phyloP scores from a whole-genome alignment of 2,888 invertebrate genomes.

The Drosophila anomelani region DNA sequence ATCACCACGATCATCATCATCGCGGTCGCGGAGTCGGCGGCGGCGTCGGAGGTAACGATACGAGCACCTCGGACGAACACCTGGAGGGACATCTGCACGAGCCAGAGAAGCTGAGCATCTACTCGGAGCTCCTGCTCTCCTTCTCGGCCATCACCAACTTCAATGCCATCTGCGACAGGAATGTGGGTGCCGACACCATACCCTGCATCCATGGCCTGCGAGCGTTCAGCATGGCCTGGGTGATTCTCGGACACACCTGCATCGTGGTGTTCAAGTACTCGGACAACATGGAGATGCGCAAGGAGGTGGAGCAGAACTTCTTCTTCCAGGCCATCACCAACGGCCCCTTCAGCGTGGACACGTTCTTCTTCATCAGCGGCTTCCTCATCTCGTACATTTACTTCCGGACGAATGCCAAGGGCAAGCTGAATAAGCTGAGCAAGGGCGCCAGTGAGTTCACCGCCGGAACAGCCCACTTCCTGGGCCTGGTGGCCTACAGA shows the following conservation, averaged over 20 bases:
- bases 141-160: slow-evolving; percentile 92
- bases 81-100: slow-evolving; percentile 86
- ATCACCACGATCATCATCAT: slow-evolving; percentile 45
- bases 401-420: slow-evolving; percentile 91
- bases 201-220: slow-evolving; percentile 90
- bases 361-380: slow-evolving; percentile 93
- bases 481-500: slow-evolving; percentile 91
- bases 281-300: slow-evolving; percentile 91
- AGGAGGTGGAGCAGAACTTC: slow-evolving; percentile 90
- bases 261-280: slow-evolving; percentile 93
- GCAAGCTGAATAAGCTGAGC: slow-evolving; percentile 88
- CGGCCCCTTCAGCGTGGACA: slow-evolving; percentile 92
- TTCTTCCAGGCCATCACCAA: slow-evolving; percentile 92
- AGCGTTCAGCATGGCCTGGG: slow-evolving; percentile 89
- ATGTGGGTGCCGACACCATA: slow-evolving; percentile 92
- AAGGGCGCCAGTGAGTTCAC: slow-evolving; percentile 88
- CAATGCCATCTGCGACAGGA: slow-evolving; percentile 91
- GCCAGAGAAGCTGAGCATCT: slow-evolving; percentile 84
- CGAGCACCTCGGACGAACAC: slow-evolving; percentile 86
- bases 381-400: slow-evolving; percentile 93
- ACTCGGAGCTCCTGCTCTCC: slow-evolving; percentile 89
- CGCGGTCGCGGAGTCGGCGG: background rate
- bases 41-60: slow-evolving; percentile 40
- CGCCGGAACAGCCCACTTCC: slow-evolving; percentile 89
- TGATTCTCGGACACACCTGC: slow-evolving; percentile 90